Percentiles rank a stretch among this genome's conserved stretches.
phyloP scores from a whole-genome alignment of 2,113 vertebrate species.

The Naja naja region DNA sequence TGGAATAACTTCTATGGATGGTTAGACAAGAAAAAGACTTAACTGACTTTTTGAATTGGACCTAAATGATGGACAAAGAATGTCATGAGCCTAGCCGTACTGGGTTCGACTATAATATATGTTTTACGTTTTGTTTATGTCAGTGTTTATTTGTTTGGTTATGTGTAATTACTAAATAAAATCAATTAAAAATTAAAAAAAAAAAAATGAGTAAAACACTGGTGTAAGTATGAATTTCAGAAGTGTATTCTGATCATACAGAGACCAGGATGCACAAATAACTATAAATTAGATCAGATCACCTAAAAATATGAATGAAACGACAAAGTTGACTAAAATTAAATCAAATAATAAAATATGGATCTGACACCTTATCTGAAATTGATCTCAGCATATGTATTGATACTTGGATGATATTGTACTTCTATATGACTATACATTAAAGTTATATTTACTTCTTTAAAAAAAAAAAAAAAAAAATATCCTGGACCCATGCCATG shows the following conservation, averaged over 20 bases:
- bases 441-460: not conserved
- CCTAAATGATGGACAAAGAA: no score
- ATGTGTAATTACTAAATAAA: no score
- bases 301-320: not conserved
- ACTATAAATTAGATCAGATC: not conserved
- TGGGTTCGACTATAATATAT: no score
- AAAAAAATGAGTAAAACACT: not conserved
- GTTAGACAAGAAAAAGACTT: no score
- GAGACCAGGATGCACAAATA: not conserved
- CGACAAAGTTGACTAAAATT: not conserved
- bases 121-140: no score
- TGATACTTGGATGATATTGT: not conserved
- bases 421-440: not conserved
- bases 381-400: not conserved
- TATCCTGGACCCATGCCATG: no score
- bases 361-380: not conserved
- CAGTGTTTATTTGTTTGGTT: no score
- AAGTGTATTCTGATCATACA: not conserved
- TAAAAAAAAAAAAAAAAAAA: no score
- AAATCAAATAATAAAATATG: not conserved
- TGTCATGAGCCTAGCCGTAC: no score
- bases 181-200: no score
- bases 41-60: no score
- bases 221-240: not conserved
- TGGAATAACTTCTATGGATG: no score